These are phyloP conservation scores for Thymelicus sylvestris DNA, from an alignment of 2,888 invertebrate genomes.

Conservation along the genomic window DNA sequence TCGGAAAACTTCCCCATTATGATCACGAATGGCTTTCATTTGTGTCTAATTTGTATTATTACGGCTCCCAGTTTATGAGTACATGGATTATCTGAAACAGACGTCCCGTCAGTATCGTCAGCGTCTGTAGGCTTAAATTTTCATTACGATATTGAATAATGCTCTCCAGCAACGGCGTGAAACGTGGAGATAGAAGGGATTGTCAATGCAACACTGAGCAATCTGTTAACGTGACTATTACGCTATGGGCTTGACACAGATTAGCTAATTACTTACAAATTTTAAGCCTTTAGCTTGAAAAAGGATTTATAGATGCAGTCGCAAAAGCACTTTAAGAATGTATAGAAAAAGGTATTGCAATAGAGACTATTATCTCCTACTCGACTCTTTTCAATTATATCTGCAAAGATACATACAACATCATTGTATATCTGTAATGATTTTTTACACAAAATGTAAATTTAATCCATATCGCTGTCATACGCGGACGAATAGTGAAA, in stretches of 20 bases:
- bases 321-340: no score
- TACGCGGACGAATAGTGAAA: no score
- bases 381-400: no score
- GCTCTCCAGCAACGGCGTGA: slow-evolving; percentile 74
- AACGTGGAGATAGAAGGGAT: slow-evolving; percentile 76
- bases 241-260: slow-evolving; percentile 30
- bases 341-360: no score
- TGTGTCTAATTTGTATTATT: slow-evolving; percentile 67
- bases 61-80: slow-evolving; percentile 55
- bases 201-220: slow-evolving; percentile 81
- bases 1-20: slow-evolving; percentile 14
- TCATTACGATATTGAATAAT: slow-evolving; percentile 85
- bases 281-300: background rate
- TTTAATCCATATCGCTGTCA: no score
- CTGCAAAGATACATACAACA: no score
- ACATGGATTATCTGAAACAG: slow-evolving; percentile 76
- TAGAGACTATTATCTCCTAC: no score
- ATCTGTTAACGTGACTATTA: slow-evolving; percentile 48
- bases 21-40: slow-evolving; percentile 27
- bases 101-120: slow-evolving; percentile 69
- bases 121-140: slow-evolving; percentile 80
- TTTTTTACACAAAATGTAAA: no score
- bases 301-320: slow-evolving; percentile 1
- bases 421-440: no score
- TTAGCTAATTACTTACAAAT: slow-evolving; percentile 27